These are phyloP conservation scores for Galaxias olidus DNA, from an alignment of 2,797 vertebrate species.

Conservation along the genomic window DNA sequence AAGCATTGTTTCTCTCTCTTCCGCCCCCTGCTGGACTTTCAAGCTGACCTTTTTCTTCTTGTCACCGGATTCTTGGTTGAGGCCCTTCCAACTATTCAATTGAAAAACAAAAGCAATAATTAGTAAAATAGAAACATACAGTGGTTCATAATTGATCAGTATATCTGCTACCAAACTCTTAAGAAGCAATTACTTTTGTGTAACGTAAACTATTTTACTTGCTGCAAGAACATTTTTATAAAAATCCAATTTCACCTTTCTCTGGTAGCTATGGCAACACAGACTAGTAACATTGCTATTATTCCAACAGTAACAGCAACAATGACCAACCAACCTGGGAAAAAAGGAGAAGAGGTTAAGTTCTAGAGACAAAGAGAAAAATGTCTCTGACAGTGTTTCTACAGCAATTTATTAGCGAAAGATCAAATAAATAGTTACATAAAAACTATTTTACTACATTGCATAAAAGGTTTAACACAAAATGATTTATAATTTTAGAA, in stretches of 20 bases:
- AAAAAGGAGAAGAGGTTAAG: constrained; percentile 18
- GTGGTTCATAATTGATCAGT: too few relatives aligned
- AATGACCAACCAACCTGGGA: constrained; percentile 76
- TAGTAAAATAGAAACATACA: too few relatives aligned
- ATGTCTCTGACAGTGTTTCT: too few relatives aligned
- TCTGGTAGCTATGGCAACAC: constrained; percentile 67
- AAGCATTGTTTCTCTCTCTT: constrained; percentile 87
- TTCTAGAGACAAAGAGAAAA: not conserved
- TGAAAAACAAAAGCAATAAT: too few relatives aligned
- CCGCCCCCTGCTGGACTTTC: constrained; percentile 66
- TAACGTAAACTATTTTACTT: too few relatives aligned
- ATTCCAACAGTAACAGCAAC: constrained; percentile 64
- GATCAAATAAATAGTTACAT: too few relatives aligned
- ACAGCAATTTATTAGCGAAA: too few relatives aligned
- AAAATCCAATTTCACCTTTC: constrained; percentile 68
- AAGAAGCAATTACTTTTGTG: too few relatives aligned
- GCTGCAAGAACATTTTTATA: not conserved
- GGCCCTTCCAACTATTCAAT: constrained; percentile 76
- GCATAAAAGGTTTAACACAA: too few relatives aligned
- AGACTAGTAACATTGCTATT: constrained; percentile 62
- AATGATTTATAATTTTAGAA: too few relatives aligned
- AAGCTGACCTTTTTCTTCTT: constrained; percentile 66
- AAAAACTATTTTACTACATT: too few relatives aligned
- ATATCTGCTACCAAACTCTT: too few relatives aligned
- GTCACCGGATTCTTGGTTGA: constrained; percentile 67